Evolutionary conservation across 2,113 vertebrate species (phyloP), one percentile per base, ranked within the genome.

Genomic region (Equus przewalskii): DNA sequence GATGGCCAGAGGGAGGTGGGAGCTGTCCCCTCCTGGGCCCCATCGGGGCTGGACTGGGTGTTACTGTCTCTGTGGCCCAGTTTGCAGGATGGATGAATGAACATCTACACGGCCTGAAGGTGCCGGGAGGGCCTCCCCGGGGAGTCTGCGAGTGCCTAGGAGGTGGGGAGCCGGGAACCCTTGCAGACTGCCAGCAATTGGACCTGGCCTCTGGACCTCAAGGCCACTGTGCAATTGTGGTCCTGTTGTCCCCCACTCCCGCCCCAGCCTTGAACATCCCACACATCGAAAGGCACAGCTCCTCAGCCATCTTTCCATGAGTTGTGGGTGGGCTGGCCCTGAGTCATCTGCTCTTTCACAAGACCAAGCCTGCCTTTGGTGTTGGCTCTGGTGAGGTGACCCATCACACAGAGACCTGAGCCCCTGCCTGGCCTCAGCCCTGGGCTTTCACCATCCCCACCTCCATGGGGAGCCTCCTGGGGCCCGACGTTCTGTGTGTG

Each of bases 221-320:
- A 21, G 67, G 72, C 33, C 64, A 15, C 41, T 22, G 16, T 78
- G 36, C 46, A 51, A 0, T 1, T 21, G 4, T 5, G 54, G 33
- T 12, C 33, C 64, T 79, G 46, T 13, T 0, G 1, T 28, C 33
- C 24, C 6, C 41, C n/a, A 44, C 9, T 49, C 64, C 81, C 14
- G 1, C 78, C 26, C 58, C 84, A 36, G 49, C 64, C 16, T 4
- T 2, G 21, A 33, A 24, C 30, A 28, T 18, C 51, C 5, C 67
- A 3, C 56, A 1, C 0, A 6, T 70, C 6, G 0, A 0, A 6
- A 49, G 41, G 7, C 46, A 87, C 76, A 9, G 62, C 56, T 41
- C n/a, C 46, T 41, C 62, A 0, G 54, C 0, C 51, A 36, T 28
- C 64, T 73, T n/a, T 21, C 62, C n/a, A 0, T 0, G 3, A n/a